Evolutionary conservation across 2,113 vertebrate genomes (phyloP).

Genomic region (Paramormyrops kingsleyae): DNA sequence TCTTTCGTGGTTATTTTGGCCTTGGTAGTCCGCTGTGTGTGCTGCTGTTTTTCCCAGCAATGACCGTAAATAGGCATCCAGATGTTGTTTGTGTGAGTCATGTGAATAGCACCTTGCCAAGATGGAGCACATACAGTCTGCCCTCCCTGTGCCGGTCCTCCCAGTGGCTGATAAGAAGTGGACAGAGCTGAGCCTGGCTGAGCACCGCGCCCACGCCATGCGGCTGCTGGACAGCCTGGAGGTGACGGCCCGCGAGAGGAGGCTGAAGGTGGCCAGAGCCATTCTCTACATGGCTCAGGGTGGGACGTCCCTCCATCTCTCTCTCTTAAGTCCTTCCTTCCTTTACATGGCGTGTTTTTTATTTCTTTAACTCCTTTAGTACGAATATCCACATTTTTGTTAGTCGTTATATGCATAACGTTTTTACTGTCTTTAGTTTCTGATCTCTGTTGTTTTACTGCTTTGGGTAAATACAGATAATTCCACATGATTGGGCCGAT

Average conservation of each 20-base stretch:
- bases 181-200: slow-evolving; percentile 73
- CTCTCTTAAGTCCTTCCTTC: neutral
- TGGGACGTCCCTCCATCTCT: slow-evolving; percentile 30
- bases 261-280: slow-evolving; percentile 82
- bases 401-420: neutral
- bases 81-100: neutral
- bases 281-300: slow-evolving; percentile 96
- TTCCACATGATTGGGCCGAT: neutral
- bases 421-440: neutral
- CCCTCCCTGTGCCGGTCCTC: slow-evolving; percentile 5
- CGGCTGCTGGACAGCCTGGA: slow-evolving; percentile 86
- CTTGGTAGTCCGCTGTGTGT: neutral
- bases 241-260: slow-evolving; percentile 79
- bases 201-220: slow-evolving; percentile 88
- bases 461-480: neutral
- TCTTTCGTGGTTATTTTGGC: neutral
- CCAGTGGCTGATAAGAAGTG: slow-evolving; percentile 82
- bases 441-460: neutral
- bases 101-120: neutral
- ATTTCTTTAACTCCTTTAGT: neutral
- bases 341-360: neutral
- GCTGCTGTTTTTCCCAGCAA: neutral
- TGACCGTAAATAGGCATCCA: neutral
- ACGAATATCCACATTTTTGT: neutral
- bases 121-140: neutral